These are phyloP conservation scores for Micropterix aruncella DNA, from an alignment of 2,888 invertebrate species.

Conservation along the genomic window DNA sequence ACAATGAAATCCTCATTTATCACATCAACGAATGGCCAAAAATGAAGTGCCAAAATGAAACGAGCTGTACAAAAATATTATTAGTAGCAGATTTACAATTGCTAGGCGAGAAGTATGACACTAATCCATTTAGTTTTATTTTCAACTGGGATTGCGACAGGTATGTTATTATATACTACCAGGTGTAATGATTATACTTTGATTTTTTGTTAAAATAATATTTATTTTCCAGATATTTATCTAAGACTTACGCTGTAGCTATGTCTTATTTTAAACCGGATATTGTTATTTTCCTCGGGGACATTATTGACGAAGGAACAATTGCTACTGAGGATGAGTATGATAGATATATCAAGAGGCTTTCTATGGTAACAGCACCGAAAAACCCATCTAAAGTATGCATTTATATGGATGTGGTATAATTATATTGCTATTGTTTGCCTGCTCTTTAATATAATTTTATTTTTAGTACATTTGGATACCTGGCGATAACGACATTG, in stretches of 20 bases:
- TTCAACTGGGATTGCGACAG: conserved; percentile 82
- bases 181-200: too few species aligned
- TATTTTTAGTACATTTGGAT: conserved; percentile 61
- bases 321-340: conserved; percentile 58
- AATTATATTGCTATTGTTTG: too few species aligned
- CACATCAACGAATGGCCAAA: conserved; percentile 22
- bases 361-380: conserved; percentile 46
- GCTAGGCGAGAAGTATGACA: conserved; percentile 66
- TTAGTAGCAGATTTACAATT: conserved; percentile 89
- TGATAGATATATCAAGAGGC: conserved; percentile 56
- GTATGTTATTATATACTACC: too few species aligned
- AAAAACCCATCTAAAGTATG: conserved; percentile 15
- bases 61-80: conserved; percentile 47
- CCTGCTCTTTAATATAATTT: background rate
- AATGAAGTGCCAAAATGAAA: conserved; percentile 29
- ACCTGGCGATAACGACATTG: conserved; percentile 96
- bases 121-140: conserved; percentile 49
- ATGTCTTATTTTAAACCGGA: conserved; percentile 62
- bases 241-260: conserved; percentile 63
- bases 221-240: conserved; percentile 64
- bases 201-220: too few species aligned
- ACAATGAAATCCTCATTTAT: conserved; percentile 44
- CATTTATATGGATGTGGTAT: conserved; percentile 3
- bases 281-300: conserved; percentile 81
- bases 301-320: conserved; percentile 91